These are phyloP conservation scores for Manduca sexta DNA, from an alignment of 1,140 invertebrate genomes.

Conservation along the genomic window DNA sequence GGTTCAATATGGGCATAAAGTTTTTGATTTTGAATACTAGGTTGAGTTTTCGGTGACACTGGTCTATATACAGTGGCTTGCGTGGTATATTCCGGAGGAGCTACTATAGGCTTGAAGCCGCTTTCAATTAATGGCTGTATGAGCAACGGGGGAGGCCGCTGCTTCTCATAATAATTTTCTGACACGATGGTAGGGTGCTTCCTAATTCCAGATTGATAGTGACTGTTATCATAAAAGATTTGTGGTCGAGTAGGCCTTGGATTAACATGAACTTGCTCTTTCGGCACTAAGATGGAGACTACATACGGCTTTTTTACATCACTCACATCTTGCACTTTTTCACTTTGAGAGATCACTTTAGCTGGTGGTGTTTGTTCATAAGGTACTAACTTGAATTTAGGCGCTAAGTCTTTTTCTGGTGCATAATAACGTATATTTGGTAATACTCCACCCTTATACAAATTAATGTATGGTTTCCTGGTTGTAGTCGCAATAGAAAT, in stretches of 20 bases:
- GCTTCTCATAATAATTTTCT: conserved; percentile 57
- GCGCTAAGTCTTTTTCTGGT: conserved; percentile 44
- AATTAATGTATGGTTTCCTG: conserved; percentile 46
- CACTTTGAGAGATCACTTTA: conserved; percentile 30
- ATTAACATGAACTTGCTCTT: conserved; percentile 46
- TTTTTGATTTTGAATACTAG: conserved; percentile 24
- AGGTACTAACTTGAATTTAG: conserved; percentile 65
- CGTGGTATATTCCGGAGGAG: conserved; percentile 25
- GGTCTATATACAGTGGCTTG: conserved; percentile 26
- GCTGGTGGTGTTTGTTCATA: conserved; percentile 69
- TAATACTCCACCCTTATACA: conserved; percentile 41
- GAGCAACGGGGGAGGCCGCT: conserved; percentile 19
- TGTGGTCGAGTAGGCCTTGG: conserved; percentile 40
- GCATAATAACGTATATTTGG: conserved; percentile 53
- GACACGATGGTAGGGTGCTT: conserved; percentile 47
- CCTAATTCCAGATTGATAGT: conserved; percentile 26
- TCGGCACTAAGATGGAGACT: conserved; percentile 24
- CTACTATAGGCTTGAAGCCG: conserved; percentile 65
- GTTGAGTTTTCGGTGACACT: conserved; percentile 8
- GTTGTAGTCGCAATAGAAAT: conserved; percentile 24
- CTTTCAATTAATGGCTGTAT: conserved; percentile 47
- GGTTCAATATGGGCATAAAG: conserved; percentile 23
- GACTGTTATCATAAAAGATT: conserved; percentile 31
- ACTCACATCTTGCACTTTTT: conserved; percentile 26
- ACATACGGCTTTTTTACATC: conserved; percentile 32